Evolutionary conservation across 2,888 invertebrate genomes (phyloP), one percentile per base, ranked within the genome.

Genomic region (Hemistola chrysoprasaria): DNA sequence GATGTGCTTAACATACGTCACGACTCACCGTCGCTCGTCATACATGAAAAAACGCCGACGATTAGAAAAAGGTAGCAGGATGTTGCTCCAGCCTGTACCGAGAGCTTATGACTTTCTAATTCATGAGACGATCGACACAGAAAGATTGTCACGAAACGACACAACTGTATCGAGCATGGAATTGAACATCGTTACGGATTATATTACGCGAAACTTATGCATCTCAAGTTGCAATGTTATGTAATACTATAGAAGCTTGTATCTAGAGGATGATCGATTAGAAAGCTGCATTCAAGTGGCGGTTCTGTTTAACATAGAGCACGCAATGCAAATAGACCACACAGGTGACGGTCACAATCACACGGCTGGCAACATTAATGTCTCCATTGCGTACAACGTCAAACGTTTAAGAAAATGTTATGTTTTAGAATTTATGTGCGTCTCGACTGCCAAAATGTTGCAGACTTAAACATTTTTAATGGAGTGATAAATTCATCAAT

Each of bases 1-100:
- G 67, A 71, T 75, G 69, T 71, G 73, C 73, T 75, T 75, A 73
- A 78, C 82, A 79, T 78, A 79, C 78, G 78, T 68, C 78, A 80
- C 66, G 34, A 71, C 63, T 42, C 45, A 40, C 54, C 73, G 69
- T 64, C 65, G 62, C 65, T 68, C 62, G 69, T 67, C n/a, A n/a
- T n/a, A n/a, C n/a, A n/a, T n/a, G n/a, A n/a, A n/a, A n/a, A 71
- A 70, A 60, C 59, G 56, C 61, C 65, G 21, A 32, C 31, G 59
- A 66, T 70, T 67, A 63, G 65, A 61, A 63, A 62, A 43, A 44
- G 33, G 25, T 34, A 33, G 34, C 43, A 44, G 43, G 43, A 44
- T 43, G 36, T 47, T 26, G 4, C 34, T 33, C 32, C 23, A 39
- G 9, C 16, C 8, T n/a, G n/a, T n/a, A n/a, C n/a, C 2, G 22